Evolutionary conservation across 1,140 invertebrate genomes (phyloP).

Genomic region (Meloidogyne chitwoodi): DNA sequence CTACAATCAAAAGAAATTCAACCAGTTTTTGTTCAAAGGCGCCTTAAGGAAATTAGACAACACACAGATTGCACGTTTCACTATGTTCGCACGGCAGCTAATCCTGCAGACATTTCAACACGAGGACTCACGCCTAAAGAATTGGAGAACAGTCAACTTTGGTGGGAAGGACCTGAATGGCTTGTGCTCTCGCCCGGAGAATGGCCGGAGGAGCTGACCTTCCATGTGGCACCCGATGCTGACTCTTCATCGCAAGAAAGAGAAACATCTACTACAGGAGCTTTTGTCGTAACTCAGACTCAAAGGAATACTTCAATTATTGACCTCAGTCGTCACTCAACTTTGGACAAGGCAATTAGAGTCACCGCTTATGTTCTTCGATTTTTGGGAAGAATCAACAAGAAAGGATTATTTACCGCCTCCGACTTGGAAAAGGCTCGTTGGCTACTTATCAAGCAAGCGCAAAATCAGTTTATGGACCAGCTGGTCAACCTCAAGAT

Average conservation of each 20-base stretch:
- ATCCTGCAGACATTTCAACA: slow-evolving; percentile 29
- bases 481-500: no score
- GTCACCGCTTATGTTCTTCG: no score
- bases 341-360: background rate
- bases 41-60: slow-evolving; percentile 15
- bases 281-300: no score
- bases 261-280: no score
- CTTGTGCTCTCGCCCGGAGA: background rate
- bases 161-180: slow-evolving; percentile 28
- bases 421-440: background rate
- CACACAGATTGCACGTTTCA: slow-evolving; percentile 1
- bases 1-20: background rate
- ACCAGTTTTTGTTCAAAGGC: slow-evolving; percentile 19
- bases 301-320: background rate
- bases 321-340: background rate
- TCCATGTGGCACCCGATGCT: no score
- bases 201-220: background rate
- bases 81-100: slow-evolving; percentile 24
- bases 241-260: no score
- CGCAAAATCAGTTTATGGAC: no score
- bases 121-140: slow-evolving; percentile 19
- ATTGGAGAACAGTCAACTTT: slow-evolving; percentile 4
- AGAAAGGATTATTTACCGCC: background rate
- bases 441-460: no score
- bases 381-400: background rate